These are phyloP conservation scores for Sparidentex hasta DNA, from an alignment of 2,797 vertebrate genomes.

Conservation along the genomic window DNA sequence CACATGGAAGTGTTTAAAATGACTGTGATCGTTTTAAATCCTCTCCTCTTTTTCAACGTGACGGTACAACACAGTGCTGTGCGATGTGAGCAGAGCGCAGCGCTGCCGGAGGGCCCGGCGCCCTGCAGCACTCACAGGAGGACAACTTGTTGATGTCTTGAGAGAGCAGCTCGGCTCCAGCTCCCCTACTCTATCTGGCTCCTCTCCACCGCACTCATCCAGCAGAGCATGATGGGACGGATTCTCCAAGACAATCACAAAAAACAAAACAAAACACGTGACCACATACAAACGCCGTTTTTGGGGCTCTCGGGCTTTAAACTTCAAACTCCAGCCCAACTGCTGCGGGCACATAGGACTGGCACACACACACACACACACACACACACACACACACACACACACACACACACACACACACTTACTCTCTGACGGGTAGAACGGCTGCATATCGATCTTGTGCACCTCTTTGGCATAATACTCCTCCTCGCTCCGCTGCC, in stretches of 20 bases:
- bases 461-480: conserved; percentile 99
- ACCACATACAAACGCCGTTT: background rate
- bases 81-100: background rate
- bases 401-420: conserved; percentile 40
- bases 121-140: background rate
- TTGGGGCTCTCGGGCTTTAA: background rate
- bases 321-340: background rate
- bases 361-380: background rate
- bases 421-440: conserved; percentile 93
- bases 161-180: background rate
- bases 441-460: conserved; percentile 94
- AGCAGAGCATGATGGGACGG: conserved; percentile 25
- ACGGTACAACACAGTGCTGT: background rate
- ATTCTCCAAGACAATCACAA: conserved; percentile 63
- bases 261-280: too few species aligned
- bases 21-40: background rate
- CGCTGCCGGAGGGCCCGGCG: background rate
- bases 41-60: background rate
- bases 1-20: background rate
- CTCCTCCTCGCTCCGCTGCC: conserved; percentile 96
- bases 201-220: background rate
- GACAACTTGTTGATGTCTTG: conserved; percentile 11
- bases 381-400: background rate
- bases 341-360: background rate
- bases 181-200: conserved; percentile 7